Conservation (phyloP, 2,113 vertebrate genomes). For the Lamprotornis superbus region DNA sequence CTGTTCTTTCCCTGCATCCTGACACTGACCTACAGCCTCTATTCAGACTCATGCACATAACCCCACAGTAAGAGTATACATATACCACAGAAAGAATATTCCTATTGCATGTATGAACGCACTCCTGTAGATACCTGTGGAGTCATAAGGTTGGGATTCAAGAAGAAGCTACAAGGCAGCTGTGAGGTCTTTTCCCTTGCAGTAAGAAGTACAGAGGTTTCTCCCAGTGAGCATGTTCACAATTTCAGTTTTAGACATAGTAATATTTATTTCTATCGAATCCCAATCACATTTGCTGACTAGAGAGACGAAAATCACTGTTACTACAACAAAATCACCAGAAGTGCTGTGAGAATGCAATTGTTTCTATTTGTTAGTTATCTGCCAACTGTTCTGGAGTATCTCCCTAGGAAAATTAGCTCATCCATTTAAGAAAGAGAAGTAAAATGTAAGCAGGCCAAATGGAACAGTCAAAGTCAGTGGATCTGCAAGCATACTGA, state of each 20-base stretch:
- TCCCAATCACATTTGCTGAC: not conserved
- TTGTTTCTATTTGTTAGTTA: not conserved
- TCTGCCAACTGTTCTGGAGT: not conserved
- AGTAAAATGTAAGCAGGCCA: not conserved
- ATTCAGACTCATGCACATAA: not conserved
- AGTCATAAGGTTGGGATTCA: not conserved
- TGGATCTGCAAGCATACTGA: not conserved
- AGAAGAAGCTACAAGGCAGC: not conserved
- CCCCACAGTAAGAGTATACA: rapidly evolving
- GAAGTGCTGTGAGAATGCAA: not conserved
- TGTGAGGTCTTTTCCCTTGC: not conserved
- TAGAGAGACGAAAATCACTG: not conserved
- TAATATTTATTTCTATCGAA: not conserved
- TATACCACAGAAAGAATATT: not conserved
- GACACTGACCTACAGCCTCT: not conserved
- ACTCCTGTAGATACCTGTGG: not conserved
- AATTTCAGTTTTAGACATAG: not conserved
- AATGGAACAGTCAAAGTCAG: not conserved
- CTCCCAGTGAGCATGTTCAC: not conserved
- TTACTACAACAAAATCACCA: not conserved
- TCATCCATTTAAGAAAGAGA: not conserved
- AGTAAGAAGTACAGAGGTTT: not conserved
- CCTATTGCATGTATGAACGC: not conserved
- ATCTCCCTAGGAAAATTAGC: not conserved
- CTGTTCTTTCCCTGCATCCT: not conserved